phyloP scores from a whole-genome alignment of 53 echinoderm and acorn worm species.

The Paracentrotus lividus region DNA sequence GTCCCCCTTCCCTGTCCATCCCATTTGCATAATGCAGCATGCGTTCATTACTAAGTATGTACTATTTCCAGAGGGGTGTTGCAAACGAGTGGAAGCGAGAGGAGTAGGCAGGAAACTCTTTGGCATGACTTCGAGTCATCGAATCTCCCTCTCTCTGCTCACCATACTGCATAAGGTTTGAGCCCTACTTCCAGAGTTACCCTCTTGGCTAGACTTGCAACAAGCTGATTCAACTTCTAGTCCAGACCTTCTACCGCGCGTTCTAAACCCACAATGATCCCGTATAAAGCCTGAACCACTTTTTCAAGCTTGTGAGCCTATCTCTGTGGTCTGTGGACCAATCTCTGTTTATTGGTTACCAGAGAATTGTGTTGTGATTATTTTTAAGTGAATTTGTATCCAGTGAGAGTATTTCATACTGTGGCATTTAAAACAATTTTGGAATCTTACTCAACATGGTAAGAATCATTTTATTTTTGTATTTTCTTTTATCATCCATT shows the following conservation, averaged over 20 bases:
- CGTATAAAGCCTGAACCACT: constrained; percentile 9
- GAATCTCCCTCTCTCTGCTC: constrained; percentile 48
- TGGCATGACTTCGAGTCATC: constrained; percentile 61
- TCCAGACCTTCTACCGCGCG: constrained; percentile 1
- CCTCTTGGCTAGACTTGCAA: not conserved
- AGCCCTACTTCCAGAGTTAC: not conserved
- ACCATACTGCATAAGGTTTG: not conserved
- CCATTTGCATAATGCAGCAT: constrained; percentile 47
- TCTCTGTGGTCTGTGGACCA: not conserved
- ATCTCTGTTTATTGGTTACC: not conserved
- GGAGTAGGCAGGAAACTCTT: constrained; percentile 48
- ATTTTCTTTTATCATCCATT: too few relatives aligned
- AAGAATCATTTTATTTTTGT: not conserved
- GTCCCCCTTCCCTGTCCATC: not conserved
- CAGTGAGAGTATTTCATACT: not conserved
- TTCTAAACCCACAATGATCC: constrained; percentile 26
- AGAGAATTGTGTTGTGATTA: not conserved
- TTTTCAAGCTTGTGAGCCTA: not conserved
- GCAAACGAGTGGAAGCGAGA: not conserved
- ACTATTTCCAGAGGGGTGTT: not conserved
- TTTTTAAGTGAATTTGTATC: constrained; percentile 18
- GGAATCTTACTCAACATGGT: constrained; percentile 36
- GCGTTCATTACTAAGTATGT: not conserved
- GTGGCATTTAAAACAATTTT: constrained; percentile 49
- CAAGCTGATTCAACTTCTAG: not conserved